phyloP scores from a whole-genome alignment of 2,113 vertebrate species.

The Ciconia boyciana region DNA sequence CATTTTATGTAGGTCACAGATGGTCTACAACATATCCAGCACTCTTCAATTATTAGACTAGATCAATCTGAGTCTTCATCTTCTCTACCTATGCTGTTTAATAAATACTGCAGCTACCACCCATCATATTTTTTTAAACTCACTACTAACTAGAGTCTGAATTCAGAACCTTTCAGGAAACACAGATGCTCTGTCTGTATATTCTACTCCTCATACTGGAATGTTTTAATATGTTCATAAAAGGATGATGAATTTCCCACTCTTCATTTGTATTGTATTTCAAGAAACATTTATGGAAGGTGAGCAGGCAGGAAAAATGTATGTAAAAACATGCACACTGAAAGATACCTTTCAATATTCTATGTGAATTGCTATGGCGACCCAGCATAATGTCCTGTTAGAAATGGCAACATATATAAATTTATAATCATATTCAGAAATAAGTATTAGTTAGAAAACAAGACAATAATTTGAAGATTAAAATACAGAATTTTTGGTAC shows the following conservation, averaged over 20 bases:
- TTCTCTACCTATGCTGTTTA: not conserved
- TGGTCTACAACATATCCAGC: not conserved
- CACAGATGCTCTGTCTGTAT: not conserved
- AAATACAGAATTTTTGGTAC: not conserved
- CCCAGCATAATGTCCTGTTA: not conserved
- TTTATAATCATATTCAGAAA: not conserved
- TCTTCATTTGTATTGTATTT: not conserved
- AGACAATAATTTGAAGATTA: not conserved
- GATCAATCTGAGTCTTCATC: not conserved
- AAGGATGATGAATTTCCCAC: not conserved
- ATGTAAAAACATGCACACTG: not conserved
- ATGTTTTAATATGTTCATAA: not conserved
- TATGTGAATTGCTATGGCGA: not conserved
- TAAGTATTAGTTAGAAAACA: not conserved
- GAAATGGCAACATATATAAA: not conserved
- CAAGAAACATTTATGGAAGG: not conserved
- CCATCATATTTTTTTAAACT: not conserved
- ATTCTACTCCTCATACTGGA: not conserved
- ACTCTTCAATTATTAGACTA: not conserved
- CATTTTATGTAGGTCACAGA: conserved; percentile 9
- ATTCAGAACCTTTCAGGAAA: not conserved
- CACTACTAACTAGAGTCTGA: not conserved
- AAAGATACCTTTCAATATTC: not conserved
- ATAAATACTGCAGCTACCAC: not conserved
- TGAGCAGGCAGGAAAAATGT: not conserved